A percentile compares a stretch with the other conserved stretches of the same genome.
These are phyloP conservation scores for Metridium senile DNA, from an alignment of 92 coral and sea anemone genomes.

Conservation along the genomic window DNA sequence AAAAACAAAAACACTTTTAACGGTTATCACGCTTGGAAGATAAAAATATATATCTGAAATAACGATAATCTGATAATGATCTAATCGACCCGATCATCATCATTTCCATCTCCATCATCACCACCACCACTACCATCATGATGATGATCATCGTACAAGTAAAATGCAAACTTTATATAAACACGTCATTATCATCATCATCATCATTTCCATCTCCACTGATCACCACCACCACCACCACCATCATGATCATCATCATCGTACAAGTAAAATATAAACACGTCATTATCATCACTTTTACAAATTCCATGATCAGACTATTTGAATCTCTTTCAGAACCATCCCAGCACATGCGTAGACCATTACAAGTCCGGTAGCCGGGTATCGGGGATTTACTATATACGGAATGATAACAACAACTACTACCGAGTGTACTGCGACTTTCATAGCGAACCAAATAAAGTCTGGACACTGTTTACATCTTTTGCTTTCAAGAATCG, in stretches of 20 bases:
- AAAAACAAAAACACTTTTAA: too few species aligned
- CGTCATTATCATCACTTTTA: background rate
- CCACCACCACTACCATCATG: background rate
- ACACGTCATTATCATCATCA: background rate
- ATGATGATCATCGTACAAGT: background rate
- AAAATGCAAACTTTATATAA: background rate
- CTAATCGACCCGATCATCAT: background rate
- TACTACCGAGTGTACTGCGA: slow-evolving; percentile 44
- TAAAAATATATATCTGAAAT: too few species aligned
- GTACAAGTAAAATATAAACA: background rate
- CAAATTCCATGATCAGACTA: background rate
- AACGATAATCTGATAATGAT: too few species aligned
- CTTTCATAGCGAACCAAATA: slow-evolving; percentile 31
- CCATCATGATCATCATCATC: too few species aligned
- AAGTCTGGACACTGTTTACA: slow-evolving; percentile 52
- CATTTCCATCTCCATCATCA: background rate
- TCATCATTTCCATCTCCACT: background rate
- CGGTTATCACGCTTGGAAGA: too few species aligned
- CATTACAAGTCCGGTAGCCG: slow-evolving; percentile 27
- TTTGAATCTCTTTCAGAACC: background rate
- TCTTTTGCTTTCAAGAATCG: slow-evolving; percentile 31
- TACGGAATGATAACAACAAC: slow-evolving; percentile 7
- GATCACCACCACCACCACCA: too few species aligned
- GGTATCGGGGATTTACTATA: slow-evolving; percentile 32
- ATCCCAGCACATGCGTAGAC: slow-evolving; percentile 55